A percentile compares a stretch with the other conserved stretches of the same genome.
Conservation (phyloP, 1,140 invertebrate genomes). For the Palaemon carinicauda region DNA sequence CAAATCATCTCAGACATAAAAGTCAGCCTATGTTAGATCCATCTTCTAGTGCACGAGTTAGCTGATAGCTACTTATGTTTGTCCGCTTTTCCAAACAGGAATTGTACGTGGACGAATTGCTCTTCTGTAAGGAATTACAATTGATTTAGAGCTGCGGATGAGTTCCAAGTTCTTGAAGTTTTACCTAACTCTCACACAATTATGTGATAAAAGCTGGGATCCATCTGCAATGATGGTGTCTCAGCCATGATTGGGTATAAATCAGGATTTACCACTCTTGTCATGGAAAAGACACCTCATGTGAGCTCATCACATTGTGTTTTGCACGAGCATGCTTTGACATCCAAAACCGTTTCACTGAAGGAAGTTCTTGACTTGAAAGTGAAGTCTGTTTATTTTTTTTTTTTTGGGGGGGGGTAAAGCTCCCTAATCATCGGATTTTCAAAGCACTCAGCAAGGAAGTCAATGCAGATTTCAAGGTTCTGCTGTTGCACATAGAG, state of each 20-base stretch:
- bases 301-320: neutral
- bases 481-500: neutral
- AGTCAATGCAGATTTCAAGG: neutral
- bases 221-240: neutral
- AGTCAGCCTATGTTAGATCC: no score
- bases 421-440: neutral
- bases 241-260: neutral
- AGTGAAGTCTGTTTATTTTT: neutral
- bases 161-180: no score
- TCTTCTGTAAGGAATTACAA: no score
- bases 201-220: no score
- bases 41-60: no score
- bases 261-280: neutral
- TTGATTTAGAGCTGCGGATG: no score
- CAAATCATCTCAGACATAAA: no score
- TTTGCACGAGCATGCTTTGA: neutral
- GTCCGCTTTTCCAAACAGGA: no score
- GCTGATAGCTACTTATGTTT: no score
- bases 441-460: neutral
- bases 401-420: no score
- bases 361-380: neutral
- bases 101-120: no score
- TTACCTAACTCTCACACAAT: no score
- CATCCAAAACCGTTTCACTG: conserved; percentile 3
- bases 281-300: neutral